These are phyloP conservation scores for Taphrorychus bicolor DNA, from an alignment of 2,888 invertebrate species.

Conservation along the genomic window DNA sequence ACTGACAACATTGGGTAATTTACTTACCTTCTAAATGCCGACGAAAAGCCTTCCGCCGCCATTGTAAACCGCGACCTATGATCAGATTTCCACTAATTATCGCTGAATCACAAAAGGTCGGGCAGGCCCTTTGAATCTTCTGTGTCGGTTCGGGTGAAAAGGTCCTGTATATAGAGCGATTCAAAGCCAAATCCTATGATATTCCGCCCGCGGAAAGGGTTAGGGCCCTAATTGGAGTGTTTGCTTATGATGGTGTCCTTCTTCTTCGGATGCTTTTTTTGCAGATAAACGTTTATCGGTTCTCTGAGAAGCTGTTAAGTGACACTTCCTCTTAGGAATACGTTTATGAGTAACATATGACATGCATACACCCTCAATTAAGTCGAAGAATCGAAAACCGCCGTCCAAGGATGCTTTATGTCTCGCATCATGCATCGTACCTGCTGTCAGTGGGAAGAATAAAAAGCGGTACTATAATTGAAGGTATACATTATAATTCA, in stretches of 20 bases:
- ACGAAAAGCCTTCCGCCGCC: conserved; percentile 25
- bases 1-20: conserved; percentile 1
- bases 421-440: background rate
- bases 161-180: conserved; percentile 14
- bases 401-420: conserved; percentile 11
- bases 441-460: background rate
- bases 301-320: no score
- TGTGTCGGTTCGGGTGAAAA: conserved; percentile 17
- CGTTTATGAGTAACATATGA: conserved; percentile 11
- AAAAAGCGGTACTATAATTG: conserved; percentile 23
- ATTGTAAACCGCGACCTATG: conserved; percentile 34
- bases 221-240: background rate
- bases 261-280: no score
- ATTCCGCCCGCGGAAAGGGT: background rate
- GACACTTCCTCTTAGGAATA: conserved; percentile 9
- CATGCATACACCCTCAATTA: conserved; percentile 16
- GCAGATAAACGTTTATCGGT: no score
- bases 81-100: conserved; percentile 49
- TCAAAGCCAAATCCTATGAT: conserved; percentile 28
- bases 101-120: conserved; percentile 46
- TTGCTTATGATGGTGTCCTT: no score
- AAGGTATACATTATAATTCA: conserved; percentile 11
- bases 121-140: conserved; percentile 42
- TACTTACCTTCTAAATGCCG: conserved; percentile 6
- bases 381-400: conserved; percentile 11